Evolutionary conservation across 2,797 vertebrate species (phyloP).

Genomic region (Anguilla marmorata): DNA sequence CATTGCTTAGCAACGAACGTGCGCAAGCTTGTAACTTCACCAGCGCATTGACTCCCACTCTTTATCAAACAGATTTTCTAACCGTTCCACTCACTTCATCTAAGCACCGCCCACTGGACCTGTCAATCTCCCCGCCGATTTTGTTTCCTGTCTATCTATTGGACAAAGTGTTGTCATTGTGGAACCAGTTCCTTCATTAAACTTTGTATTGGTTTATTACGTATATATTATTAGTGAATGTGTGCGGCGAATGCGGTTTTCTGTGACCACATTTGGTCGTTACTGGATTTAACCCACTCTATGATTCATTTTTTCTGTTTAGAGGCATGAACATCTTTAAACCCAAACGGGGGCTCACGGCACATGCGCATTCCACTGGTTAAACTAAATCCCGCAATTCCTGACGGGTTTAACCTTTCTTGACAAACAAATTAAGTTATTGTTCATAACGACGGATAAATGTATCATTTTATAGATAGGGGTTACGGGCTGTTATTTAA

Average conservation of each 20-base stretch:
- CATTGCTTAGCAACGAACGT: not conserved
- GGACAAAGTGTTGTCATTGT: not conserved
- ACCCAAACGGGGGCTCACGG: not conserved
- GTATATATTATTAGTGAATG: not conserved
- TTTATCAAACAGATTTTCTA: slow-evolving; percentile 18
- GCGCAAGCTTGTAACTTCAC: slow-evolving; percentile 4
- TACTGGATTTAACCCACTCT: not conserved
- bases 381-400: not conserved
- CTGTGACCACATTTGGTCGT: not conserved
- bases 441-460: too few species aligned
- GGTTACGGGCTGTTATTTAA: too few species aligned
- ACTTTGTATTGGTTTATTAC: not conserved
- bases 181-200: not conserved
- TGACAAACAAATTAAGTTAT: not conserved
- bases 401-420: not conserved
- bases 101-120: not conserved
- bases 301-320: too few species aligned
- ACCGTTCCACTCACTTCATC: slow-evolving; percentile 25
- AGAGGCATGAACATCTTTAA: not conserved
- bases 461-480: too few species aligned
- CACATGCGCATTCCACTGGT: not conserved
- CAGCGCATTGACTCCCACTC: slow-evolving; percentile 14
- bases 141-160: not conserved
- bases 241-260: slow-evolving; percentile 6
- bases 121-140: slow-evolving; percentile 8